phyloP scores from a whole-genome alignment of 2,113 vertebrate species.

The Macrotus californicus region DNA sequence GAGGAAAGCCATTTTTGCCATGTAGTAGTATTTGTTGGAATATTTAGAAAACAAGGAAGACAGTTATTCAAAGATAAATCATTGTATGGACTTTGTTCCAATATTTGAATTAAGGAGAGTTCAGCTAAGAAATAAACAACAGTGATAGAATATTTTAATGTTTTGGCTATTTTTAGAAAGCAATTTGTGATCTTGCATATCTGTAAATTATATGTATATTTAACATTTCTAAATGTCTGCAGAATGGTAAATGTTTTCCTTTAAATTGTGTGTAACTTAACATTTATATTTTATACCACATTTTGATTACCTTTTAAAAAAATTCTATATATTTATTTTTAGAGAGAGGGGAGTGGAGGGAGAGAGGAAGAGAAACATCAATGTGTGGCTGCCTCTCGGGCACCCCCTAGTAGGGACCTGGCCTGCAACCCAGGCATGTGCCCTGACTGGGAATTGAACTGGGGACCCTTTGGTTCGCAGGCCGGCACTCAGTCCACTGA shows the following conservation, averaged over 20 bases:
- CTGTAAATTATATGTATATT: neutral
- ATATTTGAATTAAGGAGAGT: neutral
- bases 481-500: too few species aligned
- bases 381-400: too few species aligned
- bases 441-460: too few species aligned
- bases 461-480: too few species aligned
- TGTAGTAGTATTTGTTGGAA: neutral
- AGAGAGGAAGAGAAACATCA: too few species aligned
- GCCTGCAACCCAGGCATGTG: too few species aligned
- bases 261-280: neutral
- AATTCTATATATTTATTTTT: too few species aligned
- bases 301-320: neutral
- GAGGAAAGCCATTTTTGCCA: neutral
- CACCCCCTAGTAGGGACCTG: too few species aligned
- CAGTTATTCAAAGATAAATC: neutral
- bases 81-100: neutral
- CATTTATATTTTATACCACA: conserved; percentile 17
- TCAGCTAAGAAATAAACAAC: neutral
- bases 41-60: neutral
- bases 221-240: neutral
- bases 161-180: conserved; percentile 1
- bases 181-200: neutral
- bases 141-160: neutral
- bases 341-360: too few species aligned
- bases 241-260: neutral